phyloP scores from a whole-genome alignment of 2,113 vertebrate genomes.

The Calidris pygmaea region DNA sequence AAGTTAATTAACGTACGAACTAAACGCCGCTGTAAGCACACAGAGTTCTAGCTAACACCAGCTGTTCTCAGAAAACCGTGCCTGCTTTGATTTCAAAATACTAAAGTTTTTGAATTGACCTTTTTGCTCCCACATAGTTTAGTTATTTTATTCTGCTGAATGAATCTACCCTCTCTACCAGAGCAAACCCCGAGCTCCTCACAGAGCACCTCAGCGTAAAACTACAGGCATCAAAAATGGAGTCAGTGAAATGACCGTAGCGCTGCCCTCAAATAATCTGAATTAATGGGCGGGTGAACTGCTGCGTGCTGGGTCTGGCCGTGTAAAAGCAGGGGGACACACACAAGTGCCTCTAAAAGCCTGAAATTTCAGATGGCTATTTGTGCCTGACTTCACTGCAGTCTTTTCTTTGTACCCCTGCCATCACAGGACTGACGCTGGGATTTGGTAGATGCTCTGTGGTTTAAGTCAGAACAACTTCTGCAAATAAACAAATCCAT shows the following conservation, averaged over 20 bases:
- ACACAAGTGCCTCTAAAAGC: background rate
- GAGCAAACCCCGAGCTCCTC: background rate
- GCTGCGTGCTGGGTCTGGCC: background rate
- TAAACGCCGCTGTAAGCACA: background rate
- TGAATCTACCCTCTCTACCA: background rate
- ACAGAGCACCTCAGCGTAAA: background rate
- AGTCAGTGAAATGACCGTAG: background rate
- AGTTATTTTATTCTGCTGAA: background rate
- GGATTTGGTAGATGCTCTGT: background rate
- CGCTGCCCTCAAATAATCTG: background rate
- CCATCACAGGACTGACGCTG: slow-evolving; percentile 12
- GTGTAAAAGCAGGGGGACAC: background rate
- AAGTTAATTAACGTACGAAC: background rate
- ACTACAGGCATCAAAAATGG: background rate
- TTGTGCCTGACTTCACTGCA: background rate
- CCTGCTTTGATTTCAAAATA: background rate
- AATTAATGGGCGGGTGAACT: slow-evolving; percentile 12
- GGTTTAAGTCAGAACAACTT: slow-evolving; percentile 33
- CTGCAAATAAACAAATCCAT: slow-evolving; percentile 51
- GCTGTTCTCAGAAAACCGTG: background rate
- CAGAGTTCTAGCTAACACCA: background rate
- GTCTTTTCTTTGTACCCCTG: background rate
- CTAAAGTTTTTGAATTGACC: background rate
- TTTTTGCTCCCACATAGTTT: background rate
- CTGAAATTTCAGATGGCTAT: background rate